A percentile compares a stretch with the other conserved stretches of the same genome.
Conservation (phyloP, 2,113 vertebrate genomes). For the Grus americana region DNA sequence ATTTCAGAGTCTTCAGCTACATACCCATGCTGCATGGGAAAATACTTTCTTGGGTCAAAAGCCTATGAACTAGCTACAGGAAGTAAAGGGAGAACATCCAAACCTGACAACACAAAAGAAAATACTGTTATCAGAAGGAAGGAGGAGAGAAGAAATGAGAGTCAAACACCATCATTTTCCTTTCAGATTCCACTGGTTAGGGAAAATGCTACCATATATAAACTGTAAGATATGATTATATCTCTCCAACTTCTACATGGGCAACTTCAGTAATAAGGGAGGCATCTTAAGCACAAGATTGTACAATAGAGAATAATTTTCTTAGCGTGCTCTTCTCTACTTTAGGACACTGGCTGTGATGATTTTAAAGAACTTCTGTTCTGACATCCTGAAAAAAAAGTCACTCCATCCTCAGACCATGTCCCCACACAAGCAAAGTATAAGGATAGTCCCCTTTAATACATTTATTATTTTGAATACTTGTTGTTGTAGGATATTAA, state of each 20-base stretch:
- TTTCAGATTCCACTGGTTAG: neutral
- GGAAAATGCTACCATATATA: neutral
- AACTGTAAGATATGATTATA: neutral
- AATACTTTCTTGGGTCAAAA: neutral
- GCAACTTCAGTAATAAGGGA: neutral
- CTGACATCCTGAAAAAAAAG: neutral
- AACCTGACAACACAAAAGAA: neutral
- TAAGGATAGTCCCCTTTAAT: neutral
- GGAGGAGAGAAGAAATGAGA: neutral
- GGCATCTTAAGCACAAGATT: neutral
- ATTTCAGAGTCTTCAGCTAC: neutral
- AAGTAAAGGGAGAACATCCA: neutral
- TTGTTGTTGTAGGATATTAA: neutral
- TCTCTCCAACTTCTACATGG: neutral
- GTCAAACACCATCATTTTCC: neutral
- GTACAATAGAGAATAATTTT: neutral
- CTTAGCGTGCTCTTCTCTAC: neutral
- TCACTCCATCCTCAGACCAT: neutral
- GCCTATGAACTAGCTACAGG: neutral
- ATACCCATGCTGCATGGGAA: rapidly evolving
- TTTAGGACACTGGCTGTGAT: neutral
- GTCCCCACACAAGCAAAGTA: neutral
- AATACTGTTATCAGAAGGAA: neutral
- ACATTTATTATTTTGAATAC: neutral
- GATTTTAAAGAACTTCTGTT: neutral